Evolutionary conservation across 2,888 invertebrate species (phyloP).

Genomic region (Anoncus sp.): DNA sequence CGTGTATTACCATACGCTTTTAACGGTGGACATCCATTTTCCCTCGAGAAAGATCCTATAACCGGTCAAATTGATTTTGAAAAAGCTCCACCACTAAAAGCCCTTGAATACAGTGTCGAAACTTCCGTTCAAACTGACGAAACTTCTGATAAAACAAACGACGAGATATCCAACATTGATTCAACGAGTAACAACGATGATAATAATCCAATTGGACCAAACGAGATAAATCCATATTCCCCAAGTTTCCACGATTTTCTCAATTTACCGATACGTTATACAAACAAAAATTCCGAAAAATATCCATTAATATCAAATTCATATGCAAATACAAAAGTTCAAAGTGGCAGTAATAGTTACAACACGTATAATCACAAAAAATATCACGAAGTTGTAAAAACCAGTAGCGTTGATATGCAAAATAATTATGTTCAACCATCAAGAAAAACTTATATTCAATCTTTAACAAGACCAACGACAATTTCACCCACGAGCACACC

Average conservation of each 20-base stretch:
- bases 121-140: conserved; percentile 44
- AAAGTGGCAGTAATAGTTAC: conserved; percentile 84
- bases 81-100: conserved; percentile 78
- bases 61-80: conserved; percentile 88
- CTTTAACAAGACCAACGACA: conserved; percentile 60
- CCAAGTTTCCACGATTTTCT: conserved; percentile 89
- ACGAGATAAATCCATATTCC: conserved; percentile 86
- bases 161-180: conserved; percentile 65
- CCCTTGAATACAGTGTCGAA: conserved; percentile 75
- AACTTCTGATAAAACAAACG: conserved; percentile 59
- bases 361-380: conserved; percentile 79
- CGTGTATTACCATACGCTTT: conserved; percentile 83
- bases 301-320: conserved; percentile 89
- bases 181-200: conserved; percentile 9
- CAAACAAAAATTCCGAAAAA: conserved; percentile 83
- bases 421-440: conserved; percentile 57
- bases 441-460: conserved; percentile 57
- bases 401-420: conserved; percentile 49
- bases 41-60: conserved; percentile 88
- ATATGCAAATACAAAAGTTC: conserved; percentile 89
- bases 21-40: conserved; percentile 89
- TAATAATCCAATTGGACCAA: conserved; percentile 83
- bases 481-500: conserved; percentile 59
- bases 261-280: conserved; percentile 88
- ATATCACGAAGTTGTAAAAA: conserved; percentile 61